Conservation (phyloP, 1,140 invertebrate species). For the Temnothorax curvispinosus region DNA sequence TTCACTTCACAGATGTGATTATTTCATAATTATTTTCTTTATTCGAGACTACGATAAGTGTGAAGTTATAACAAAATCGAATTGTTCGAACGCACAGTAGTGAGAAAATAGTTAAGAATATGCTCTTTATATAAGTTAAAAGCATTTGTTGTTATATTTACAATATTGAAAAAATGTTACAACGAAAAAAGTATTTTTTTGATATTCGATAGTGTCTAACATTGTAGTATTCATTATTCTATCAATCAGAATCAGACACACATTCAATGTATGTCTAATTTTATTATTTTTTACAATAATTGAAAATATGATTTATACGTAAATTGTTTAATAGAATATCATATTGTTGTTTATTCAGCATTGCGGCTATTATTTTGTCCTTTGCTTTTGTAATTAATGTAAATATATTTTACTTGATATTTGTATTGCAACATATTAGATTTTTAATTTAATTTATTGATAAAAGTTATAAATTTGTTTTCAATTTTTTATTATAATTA, state of each 20-base stretch:
- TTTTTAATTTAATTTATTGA: background rate
- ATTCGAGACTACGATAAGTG: background rate
- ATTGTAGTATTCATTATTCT: background rate
- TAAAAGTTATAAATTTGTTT: background rate
- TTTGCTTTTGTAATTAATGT: background rate
- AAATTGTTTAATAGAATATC: background rate
- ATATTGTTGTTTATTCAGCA: background rate
- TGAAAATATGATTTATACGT: constrained; percentile 2
- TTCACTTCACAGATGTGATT: background rate
- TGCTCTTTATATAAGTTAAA: background rate
- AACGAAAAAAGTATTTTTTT: background rate
- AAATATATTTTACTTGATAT: background rate
- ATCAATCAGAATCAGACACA: background rate
- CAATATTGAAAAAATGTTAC: background rate
- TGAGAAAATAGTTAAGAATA: background rate
- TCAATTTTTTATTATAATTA: background rate
- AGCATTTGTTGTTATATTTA: background rate
- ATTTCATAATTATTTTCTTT: background rate
- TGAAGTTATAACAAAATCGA: background rate
- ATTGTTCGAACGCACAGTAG: background rate
- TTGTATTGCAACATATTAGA: background rate
- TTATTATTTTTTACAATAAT: background rate
- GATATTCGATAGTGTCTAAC: background rate
- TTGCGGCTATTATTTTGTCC: background rate
- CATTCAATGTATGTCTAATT: background rate